Base-by-base conservation (phyloP, 2,113 vertebrate species). In the Neolamprologus kungweensis region DNA sequence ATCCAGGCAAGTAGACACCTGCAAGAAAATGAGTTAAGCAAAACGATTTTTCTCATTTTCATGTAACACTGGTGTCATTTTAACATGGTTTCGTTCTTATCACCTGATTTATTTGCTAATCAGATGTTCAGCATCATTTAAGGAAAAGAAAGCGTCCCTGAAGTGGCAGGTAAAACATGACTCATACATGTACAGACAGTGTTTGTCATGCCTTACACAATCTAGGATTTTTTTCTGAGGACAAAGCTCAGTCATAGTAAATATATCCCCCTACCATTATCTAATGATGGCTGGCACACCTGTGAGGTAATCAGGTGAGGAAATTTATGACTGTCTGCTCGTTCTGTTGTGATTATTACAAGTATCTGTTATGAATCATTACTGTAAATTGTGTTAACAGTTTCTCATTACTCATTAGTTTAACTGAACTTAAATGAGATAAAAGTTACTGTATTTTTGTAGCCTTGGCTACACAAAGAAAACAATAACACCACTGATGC, bases 1-100 rank as follows among this genome's bases (percentile, higher is more conserved):
- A 97, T 71, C 93, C 97, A 85, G 98, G 98, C 90, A 99, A 96
- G 95, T 97, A 96, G 84, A 93, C 80, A 95, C 98, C 99, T 99
- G 89, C 12, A 92, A 94, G 73, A 93, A 21, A 21, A 93, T 33
- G 23, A 91, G 83, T 95, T 31, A 86, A 92, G 21, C 28, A 21
- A 89, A 92, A 35, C 19, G 2, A 84, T 54, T 26, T 47, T 33
- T 80, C 5, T 78, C 47, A 35, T 10, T 40, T 40, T 71, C 13
- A 42, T 82, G 19, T 89, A 28, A 89, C 13, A 92, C 11, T 81
- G 7, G 7, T 12, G 9, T 14, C 19, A 86, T 84, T 82, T 82
- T 53, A 55, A 16, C 50, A 5, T 9, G 19, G 2, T 65, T 81
- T 80, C 21, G 65, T 53, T 85, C 37, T 40, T 6, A 17, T 33